Evolutionary conservation across 92 coral and sea anemone species (phyloP).

Genomic region (Porites rus): DNA sequence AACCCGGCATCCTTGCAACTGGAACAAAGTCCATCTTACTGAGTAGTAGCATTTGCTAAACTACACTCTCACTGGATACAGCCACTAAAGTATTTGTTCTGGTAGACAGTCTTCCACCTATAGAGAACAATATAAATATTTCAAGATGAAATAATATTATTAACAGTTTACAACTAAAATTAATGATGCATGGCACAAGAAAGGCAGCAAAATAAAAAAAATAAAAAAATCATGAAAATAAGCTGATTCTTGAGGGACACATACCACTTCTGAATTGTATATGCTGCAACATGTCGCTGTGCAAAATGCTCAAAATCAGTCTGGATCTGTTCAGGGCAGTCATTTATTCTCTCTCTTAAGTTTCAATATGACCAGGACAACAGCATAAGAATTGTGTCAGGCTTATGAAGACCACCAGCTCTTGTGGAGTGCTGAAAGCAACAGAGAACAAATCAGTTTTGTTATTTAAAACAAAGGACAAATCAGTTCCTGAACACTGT

Average conservation of each 20-base stretch:
- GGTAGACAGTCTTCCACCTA: constrained; percentile 23
- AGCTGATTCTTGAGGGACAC: not conserved
- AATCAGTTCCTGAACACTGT: no score
- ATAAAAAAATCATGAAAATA: no score
- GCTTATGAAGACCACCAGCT: constrained; percentile 14
- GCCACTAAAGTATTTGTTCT: constrained; percentile 1
- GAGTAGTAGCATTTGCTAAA: not conserved
- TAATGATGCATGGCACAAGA: not conserved
- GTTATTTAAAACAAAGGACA: no score
- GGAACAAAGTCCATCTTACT: constrained; percentile 14
- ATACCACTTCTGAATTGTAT: constrained; percentile 23
- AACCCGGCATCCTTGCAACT: constrained; percentile 11
- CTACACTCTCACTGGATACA: not conserved
- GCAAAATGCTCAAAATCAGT: constrained; percentile 11
- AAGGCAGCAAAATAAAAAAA: not conserved
- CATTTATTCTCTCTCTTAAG: constrained; percentile 22
- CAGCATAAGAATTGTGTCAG: constrained; percentile 20
- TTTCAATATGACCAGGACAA: constrained; percentile 11
- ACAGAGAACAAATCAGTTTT: not conserved
- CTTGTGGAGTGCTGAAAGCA: constrained; percentile 10
- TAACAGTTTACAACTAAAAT: not conserved
- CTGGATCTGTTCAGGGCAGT: constrained; percentile 24
- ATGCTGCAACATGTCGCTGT: constrained; percentile 13
- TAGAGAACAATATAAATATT: not conserved
- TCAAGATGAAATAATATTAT: not conserved